phyloP scores from a whole-genome alignment of 2,888 invertebrate genomes.

The Schizaphis graminum region DNA sequence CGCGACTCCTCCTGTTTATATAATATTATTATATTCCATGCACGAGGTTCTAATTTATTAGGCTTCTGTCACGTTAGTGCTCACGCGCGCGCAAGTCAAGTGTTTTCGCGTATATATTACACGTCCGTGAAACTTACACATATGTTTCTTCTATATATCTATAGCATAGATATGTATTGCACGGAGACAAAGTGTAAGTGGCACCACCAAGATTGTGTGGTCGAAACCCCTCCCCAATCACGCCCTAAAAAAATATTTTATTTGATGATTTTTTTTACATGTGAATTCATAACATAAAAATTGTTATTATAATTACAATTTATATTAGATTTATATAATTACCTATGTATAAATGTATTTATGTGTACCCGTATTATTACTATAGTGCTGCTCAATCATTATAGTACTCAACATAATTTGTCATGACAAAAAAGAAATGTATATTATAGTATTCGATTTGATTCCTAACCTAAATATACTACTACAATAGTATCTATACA shows the following conservation, averaged over 20 bases:
- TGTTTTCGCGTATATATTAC: not conserved
- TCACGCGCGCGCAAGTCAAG: not conserved
- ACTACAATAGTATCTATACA: not conserved
- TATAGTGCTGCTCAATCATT: not conserved
- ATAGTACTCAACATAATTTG: not conserved
- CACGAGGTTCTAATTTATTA: slow-evolving; percentile 22
- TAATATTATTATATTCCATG: not conserved
- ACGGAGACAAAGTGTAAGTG: not conserved
- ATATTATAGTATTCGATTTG: not conserved
- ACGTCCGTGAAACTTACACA: not conserved
- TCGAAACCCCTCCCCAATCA: not conserved
- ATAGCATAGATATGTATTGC: not conserved
- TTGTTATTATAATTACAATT: too few relatives aligned
- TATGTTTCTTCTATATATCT: not conserved
- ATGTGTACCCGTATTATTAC: not conserved
- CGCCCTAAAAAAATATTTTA: not conserved
- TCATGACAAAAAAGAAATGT: not conserved
- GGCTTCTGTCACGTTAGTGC: not conserved
- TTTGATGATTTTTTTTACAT: not conserved
- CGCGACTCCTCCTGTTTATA: slow-evolving; percentile 8
- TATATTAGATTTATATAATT: too few relatives aligned
- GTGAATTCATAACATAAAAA: not conserved
- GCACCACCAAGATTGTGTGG: not conserved
- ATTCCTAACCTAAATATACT: not conserved
- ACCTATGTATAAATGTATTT: not conserved